Conservation (phyloP, 2,888 invertebrate species). For the Rambutsinella grinnellia region DNA sequence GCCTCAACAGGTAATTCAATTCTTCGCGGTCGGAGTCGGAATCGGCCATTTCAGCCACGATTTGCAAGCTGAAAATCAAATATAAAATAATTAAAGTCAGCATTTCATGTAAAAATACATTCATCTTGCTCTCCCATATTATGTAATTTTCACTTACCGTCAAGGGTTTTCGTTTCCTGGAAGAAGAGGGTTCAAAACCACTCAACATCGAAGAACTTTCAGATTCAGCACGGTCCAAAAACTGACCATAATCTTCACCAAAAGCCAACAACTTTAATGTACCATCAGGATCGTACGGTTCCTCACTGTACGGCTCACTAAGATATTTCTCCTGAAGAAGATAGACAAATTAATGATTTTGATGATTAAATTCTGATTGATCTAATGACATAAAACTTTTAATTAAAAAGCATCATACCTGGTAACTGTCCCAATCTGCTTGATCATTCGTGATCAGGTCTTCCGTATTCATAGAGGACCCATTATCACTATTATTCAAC, state of each 20-base stretch:
- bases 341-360: no score
- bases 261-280: slow-evolving; percentile 64
- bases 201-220: slow-evolving; percentile 63
- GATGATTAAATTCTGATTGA: background rate
- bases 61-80: slow-evolving; percentile 53
- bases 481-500: slow-evolving; percentile 61
- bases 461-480: slow-evolving; percentile 61
- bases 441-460: slow-evolving; percentile 58
- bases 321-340: slow-evolving; percentile 64
- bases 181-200: slow-evolving; percentile 61
- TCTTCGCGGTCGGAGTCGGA: slow-evolving; percentile 66
- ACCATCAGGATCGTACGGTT: slow-evolving; percentile 64
- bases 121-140: background rate
- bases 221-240: slow-evolving; percentile 62
- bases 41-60: slow-evolving; percentile 63
- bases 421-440: slow-evolving; percentile 66
- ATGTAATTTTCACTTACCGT: slow-evolving; percentile 37
- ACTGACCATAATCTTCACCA: slow-evolving; percentile 66
- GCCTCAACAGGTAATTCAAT: slow-evolving; percentile 62
- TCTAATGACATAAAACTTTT: no score
- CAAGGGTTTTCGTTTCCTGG: slow-evolving; percentile 58
- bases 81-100: background rate
- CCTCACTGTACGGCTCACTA: slow-evolving; percentile 66
- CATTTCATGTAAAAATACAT: background rate
- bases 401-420: no score